Evolutionary conservation across 1,140 invertebrate genomes (phyloP).

Genomic region (Bactericera cockerelli): DNA sequence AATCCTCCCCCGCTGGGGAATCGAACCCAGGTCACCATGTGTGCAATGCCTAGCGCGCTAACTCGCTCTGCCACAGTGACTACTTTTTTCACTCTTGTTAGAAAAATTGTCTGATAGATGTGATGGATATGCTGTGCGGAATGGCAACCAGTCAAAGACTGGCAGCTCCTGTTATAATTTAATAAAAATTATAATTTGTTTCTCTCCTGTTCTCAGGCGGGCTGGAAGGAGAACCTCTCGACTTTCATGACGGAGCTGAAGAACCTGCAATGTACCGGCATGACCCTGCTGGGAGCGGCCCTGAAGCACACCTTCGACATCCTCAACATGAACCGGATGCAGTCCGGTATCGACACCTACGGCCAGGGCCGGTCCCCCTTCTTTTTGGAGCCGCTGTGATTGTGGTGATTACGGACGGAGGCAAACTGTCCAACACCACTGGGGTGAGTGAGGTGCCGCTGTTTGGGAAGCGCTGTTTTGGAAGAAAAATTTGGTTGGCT

Average conservation of each 20-base stretch:
- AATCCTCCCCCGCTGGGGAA: no score
- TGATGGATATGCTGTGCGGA: no score
- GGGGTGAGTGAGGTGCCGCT: constrained; percentile 84
- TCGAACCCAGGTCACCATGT: no score
- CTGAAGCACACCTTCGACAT: constrained; percentile 95
- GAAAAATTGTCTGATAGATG: no score
- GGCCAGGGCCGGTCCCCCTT: constrained; percentile 93
- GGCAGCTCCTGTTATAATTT: no score
- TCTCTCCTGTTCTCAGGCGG: constrained; percentile 65
- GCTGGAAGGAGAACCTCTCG: constrained; percentile 96
- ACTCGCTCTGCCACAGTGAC: no score
- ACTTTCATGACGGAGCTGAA: constrained; percentile 98
- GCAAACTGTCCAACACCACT: constrained; percentile 67
- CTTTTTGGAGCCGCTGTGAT: constrained; percentile 97
- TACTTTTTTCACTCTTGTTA: no score
- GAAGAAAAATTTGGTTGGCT: no score
- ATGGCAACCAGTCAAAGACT: no score
- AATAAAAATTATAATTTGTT: no score
- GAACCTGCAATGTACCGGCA: constrained; percentile 82
- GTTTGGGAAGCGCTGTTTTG: no score
- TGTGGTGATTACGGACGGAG: constrained; percentile 94
- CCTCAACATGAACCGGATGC: constrained; percentile 96
- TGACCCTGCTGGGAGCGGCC: constrained; percentile 85
- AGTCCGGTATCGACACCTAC: constrained; percentile 93
- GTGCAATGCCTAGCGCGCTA: no score